Evolutionary conservation across 2,888 invertebrate species (phyloP), one percentile per base, ranked within the genome.

Genomic region (Leptinotarsa juncta): DNA sequence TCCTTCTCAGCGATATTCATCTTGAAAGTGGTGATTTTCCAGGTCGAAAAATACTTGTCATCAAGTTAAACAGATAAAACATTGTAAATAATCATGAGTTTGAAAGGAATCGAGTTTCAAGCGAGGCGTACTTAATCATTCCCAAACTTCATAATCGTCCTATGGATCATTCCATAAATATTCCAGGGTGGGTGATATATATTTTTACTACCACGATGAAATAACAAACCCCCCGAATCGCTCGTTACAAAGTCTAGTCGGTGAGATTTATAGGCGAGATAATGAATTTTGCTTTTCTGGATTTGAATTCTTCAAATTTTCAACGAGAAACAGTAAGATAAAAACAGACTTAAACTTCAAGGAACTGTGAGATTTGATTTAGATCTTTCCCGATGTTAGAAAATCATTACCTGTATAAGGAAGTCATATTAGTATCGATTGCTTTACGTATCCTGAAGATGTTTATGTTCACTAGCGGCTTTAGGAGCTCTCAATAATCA

Each of bases 101-200:
- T 18, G 18, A 18, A 18, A 53, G 53, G 5, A 7, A 18, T 53
- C 18, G 23, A 23, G 12, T 57, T 57, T 15, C 0, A 14, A 57
- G 12, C 10, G 20, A 20, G 20, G 20, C 57, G 23, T 15, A 57
- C 57, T 57, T 23, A 1, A 57, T 57, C 23, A 57, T 57, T 57
- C 15, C 23, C 23, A 57, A 57, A 57, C 23, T 57, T 57, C 23
- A 57, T 57, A 57, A 57, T 57, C 14, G 57, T 15, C 15, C 57
- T 23, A 10, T 23, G 57, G 57, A 57, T 57, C 57, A 57, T 57
- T 57, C 20, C 57, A 57, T 57, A 23, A 57, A 57, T 57, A 57
- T 57, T 57, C 57, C 23, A 23, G 14, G 26, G 57, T 57, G 23
- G 57, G 57, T 57, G 4, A 57, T 57, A 57, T 57, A 20, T 3